Percentiles rank a stretch among this genome's conserved stretches.
Evolutionary conservation across 2,888 invertebrate genomes (phyloP).

Genomic region (Atrina japonica): DNA sequence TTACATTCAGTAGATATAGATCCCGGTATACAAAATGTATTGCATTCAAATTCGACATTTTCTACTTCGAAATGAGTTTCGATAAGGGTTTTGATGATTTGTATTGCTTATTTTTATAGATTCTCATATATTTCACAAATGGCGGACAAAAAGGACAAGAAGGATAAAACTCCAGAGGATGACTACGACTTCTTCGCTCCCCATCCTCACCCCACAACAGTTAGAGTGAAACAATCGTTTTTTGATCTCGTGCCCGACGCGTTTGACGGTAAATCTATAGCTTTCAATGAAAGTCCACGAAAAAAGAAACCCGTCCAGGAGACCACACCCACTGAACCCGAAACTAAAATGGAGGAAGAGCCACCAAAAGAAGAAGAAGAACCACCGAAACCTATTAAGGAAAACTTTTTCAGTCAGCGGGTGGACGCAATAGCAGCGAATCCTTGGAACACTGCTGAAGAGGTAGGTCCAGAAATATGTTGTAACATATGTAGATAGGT

Average conservation of each 20-base stretch:
- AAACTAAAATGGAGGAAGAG: slow-evolving; percentile 35
- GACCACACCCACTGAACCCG: slow-evolving; percentile 22
- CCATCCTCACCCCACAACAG: slow-evolving; percentile 66
- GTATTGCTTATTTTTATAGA: too few species aligned
- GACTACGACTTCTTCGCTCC: slow-evolving; percentile 69
- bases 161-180: slow-evolving; percentile 52
- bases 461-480: slow-evolving; percentile 50
- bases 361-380: slow-evolving; percentile 30
- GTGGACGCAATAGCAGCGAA: slow-evolving; percentile 56
- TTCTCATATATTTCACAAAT: too few species aligned
- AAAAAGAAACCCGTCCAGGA: slow-evolving; percentile 41
- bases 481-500: neutral
- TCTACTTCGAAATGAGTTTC: too few species aligned
- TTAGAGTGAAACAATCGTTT: slow-evolving; percentile 66
- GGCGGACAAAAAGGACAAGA: slow-evolving; percentile 31
- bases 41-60: too few species aligned
- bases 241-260: slow-evolving; percentile 73
- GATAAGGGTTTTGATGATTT: too few species aligned
- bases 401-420: slow-evolving; percentile 22
- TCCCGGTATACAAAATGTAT: too few species aligned
- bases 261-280: slow-evolving; percentile 67
- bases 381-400: slow-evolving; percentile 45
- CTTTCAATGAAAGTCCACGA: slow-evolving; percentile 52
- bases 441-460: slow-evolving; percentile 58
- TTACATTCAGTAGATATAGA: too few species aligned